Evolutionary conservation across 2,113 vertebrate species (phyloP).

Genomic region (Protomyctophum bolini): DNA sequence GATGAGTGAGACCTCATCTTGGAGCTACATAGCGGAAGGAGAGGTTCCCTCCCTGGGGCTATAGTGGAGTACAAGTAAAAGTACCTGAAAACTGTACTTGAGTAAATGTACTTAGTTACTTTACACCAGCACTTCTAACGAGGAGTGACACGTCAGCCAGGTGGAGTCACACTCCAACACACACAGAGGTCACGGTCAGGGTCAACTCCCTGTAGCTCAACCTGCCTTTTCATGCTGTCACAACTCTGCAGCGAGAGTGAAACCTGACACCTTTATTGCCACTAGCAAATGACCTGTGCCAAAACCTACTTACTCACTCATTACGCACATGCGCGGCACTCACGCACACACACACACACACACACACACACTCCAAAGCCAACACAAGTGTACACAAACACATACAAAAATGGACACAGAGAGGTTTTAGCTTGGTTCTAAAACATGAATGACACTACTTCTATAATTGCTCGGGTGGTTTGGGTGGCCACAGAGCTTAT

Average conservation of each 20-base stretch:
- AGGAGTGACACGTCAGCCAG: conserved; percentile 41
- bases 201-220: conserved; percentile 18
- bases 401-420: too few species aligned
- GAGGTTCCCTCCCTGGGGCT: neutral
- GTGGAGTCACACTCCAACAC: conserved; percentile 10
- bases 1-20: neutral
- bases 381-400: too few species aligned
- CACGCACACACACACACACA: neutral
- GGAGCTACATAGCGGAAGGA: too few species aligned
- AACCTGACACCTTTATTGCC: conserved; percentile 47
- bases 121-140: neutral
- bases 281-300: neutral
- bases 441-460: too few species aligned
- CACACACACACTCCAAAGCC: neutral
- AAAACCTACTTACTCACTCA: neutral
- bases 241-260: conserved; percentile 14
- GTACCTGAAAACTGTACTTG: too few species aligned
- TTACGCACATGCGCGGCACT: neutral
- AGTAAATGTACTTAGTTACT: too few species aligned
- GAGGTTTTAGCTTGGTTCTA: too few species aligned
- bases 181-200: conserved; percentile 39
- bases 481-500: too few species aligned
- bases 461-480: too few species aligned
- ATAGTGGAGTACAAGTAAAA: too few species aligned
- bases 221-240: conserved; percentile 23